Evolutionary conservation across 2,888 invertebrate genomes (phyloP).

Genomic region (Metacarcinus magister): DNA sequence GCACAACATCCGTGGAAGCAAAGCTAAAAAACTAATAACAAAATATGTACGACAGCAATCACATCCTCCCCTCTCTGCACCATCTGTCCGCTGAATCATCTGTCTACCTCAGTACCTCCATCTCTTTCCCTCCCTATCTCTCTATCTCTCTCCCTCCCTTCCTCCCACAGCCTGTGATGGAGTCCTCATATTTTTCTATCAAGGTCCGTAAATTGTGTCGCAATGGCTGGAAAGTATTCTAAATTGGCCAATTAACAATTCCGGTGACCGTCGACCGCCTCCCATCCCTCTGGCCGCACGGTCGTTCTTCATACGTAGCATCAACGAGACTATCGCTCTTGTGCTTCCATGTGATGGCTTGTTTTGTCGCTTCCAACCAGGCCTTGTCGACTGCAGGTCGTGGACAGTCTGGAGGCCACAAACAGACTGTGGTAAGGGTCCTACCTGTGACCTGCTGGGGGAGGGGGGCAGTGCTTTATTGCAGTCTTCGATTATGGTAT

Average conservation of each 20-base stretch:
- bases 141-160: background rate
- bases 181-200: slow-evolving; percentile 55
- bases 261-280: slow-evolving; percentile 41
- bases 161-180: slow-evolving; percentile 27
- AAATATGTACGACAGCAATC: slow-evolving; percentile 35
- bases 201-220: slow-evolving; percentile 66
- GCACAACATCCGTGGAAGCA: background rate
- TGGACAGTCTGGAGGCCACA: background rate
- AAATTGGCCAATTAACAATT: slow-evolving; percentile 77
- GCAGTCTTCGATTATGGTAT: slow-evolving; percentile 4
- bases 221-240: slow-evolving; percentile 75
- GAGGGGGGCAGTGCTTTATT: background rate
- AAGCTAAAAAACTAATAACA: background rate
- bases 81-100: slow-evolving; percentile 37
- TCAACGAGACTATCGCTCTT: slow-evolving; percentile 43
- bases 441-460: background rate
- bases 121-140: background rate
- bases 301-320: background rate
- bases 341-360: background rate
- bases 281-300: background rate
- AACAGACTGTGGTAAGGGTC: background rate
- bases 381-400: background rate
- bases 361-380: background rate
- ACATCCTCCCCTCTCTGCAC: slow-evolving; percentile 31
- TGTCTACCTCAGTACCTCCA: slow-evolving; percentile 23